Evolutionary conservation across 1,140 invertebrate species (phyloP), one percentile per base, ranked within the genome.

Genomic region (Drosophila tristis): DNA sequence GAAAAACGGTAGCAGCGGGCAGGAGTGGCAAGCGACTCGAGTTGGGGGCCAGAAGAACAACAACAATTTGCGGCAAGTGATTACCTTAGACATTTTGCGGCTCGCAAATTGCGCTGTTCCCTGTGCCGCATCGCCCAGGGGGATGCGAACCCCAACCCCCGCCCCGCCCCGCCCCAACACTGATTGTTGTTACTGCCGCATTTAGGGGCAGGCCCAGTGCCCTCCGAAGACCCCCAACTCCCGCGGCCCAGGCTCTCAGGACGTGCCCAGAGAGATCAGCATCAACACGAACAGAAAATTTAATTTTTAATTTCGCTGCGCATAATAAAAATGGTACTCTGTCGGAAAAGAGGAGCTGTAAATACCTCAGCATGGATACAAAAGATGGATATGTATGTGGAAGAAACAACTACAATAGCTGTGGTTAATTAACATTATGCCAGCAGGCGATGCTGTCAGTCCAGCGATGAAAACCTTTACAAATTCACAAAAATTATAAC

Each of bases 1-100:
- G 16, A 67, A 16, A 58, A 61, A n/a, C 35, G 49, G 8, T 2
- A 31, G 31, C 31, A 31, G 31, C 31, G 8, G 7, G 0, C 0
- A 9, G 31, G 8, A 9, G 31, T 3, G 31, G 31, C 0, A 7
- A 0, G 31, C 50, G 31, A 9, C 8, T 31, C 8, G 31, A 29
- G 49, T 44, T 65, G 48, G 54, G 15, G 29, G 29, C 11, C 58
- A 57, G 59, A 84, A 65, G 48, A 85, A 62, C 76, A 80, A 80
- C 81, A 86, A 85, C 80, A 75, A 86, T 85, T 85, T 85, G 81
- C 75, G 81, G 81, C 81, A 80, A 85, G 81, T 85, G 81, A 85
- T 85, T 85, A 85, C 82, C 82, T 87, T 75, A 81, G 82, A 80
- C 82, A 86, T 82, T 85, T 87, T 87, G 82, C 42, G 82, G 82